Evolutionary conservation across 1,140 invertebrate genomes (phyloP), one percentile per base, ranked within the genome.

Genomic region (Drosophila carrolli): DNA sequence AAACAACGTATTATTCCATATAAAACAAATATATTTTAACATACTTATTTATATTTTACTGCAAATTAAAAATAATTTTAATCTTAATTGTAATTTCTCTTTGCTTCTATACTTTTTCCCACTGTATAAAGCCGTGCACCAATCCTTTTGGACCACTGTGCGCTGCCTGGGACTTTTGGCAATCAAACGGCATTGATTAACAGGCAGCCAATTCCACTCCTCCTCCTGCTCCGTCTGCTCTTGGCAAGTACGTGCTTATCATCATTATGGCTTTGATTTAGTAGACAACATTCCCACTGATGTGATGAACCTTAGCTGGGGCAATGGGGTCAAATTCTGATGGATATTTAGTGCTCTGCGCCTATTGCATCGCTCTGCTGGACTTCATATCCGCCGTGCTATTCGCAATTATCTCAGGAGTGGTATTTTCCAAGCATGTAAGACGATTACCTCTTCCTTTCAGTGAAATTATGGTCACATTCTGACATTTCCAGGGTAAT

Each of bases 221-320:
- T 51, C 44, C 44, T 16, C 5, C 47, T 23, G 35, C 29, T 19
- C 9, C n/a, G 51, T 44, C 44, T 16, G 4, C 47, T 23, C 43
- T 47, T 55, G 60, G 59, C 60, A 71, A 71, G 66, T 83, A 88
- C 83, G 83, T 86, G 83, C 79, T 88, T 82, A 86, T 88, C 79
- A 88, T 88, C 83, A 88, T 88, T 88, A 83, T 67, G 70, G 84
- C 83, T 77, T 88, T 88, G 83, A 88, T 88, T 88, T 88, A 88
- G 75, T 88, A 75, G 56, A 61, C 78, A 86, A 72, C 63, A 66
- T 74, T 60, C 62, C 43, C 56, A 53, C 59, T 65, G 57, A 58
- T 54, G 61, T 70, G 75, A 57, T 75, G 67, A 78, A 78, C 72
- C 71, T 55, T 57, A 44, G 56, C 63, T 43, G 44, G 46, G 50